These are phyloP conservation scores for Odontomyia ornata DNA, from an alignment of 2,888 invertebrate genomes.

Conservation along the genomic window DNA sequence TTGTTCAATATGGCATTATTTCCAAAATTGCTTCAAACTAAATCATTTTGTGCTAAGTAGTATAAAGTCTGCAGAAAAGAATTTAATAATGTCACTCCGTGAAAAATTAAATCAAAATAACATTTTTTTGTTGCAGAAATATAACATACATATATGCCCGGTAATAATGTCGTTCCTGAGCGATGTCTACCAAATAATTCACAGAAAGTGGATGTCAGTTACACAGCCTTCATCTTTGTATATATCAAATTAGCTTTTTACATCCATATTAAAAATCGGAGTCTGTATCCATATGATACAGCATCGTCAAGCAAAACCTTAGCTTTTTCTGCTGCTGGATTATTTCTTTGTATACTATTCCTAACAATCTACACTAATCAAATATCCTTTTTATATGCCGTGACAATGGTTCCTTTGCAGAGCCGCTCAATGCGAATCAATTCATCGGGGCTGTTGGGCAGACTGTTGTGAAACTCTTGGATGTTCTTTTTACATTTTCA, in stretches of 20 bases:
- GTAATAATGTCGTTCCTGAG: too few species aligned
- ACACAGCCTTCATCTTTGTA: not conserved
- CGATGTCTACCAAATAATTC: not conserved
- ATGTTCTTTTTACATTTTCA: not conserved
- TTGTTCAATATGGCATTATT: too few species aligned
- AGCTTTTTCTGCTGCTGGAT: not conserved
- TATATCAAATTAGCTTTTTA: not conserved
- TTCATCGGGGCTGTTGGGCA: constrained; percentile 1
- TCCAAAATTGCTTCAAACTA: too few species aligned
- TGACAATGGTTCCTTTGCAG: not conserved
- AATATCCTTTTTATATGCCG: not conserved
- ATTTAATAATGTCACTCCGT: too few species aligned
- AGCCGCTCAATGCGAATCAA: not conserved
- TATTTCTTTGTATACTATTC: not conserved
- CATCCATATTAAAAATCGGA: not conserved
- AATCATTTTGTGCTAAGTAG: too few species aligned
- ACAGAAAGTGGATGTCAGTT: not conserved
- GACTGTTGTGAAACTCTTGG: not conserved
- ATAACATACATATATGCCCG: too few species aligned
- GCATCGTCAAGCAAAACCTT: not conserved
- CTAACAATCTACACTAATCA: not conserved
- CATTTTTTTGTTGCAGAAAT: too few species aligned
- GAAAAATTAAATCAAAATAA: too few species aligned
- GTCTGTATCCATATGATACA: not conserved
- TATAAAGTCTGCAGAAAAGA: too few species aligned